phyloP scores from a whole-genome alignment of 2,888 invertebrate genomes.

The Amiota mariae region DNA sequence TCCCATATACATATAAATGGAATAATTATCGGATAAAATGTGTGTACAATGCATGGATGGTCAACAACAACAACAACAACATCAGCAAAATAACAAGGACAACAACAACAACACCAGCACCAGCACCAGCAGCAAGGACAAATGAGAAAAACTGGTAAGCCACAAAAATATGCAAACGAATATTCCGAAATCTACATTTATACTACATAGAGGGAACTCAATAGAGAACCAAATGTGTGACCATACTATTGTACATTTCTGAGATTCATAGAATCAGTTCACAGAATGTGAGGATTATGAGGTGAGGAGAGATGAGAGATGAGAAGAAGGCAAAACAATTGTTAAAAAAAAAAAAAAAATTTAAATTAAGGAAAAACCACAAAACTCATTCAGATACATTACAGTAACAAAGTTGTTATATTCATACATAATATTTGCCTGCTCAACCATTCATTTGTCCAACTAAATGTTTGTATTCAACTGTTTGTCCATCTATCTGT shows the following conservation, averaged over 20 bases:
- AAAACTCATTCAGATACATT: conserved; percentile 5
- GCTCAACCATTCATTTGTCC: not conserved
- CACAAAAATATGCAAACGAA: conserved; percentile 26
- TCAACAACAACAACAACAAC: not conserved
- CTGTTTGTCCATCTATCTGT: not conserved
- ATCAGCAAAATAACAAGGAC: not conserved
- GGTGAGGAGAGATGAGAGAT: not conserved
- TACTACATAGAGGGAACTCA: not conserved
- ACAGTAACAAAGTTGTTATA: not conserved
- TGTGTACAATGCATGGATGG: not conserved
- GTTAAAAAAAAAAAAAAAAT: not conserved
- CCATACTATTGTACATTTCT: not conserved
- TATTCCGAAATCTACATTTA: not conserved
- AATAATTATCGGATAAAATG: conserved; percentile 26
- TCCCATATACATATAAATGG: conserved; percentile 24
- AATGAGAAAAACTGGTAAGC: conserved; percentile 31
- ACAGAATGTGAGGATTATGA: not conserved
- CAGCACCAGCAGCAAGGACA: conserved; percentile 3
- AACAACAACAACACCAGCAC: not conserved
- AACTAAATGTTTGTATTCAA: not conserved
- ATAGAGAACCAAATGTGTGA: not conserved
- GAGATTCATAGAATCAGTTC: not conserved
- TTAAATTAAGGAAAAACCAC: conserved; percentile 2
- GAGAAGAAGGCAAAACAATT: not conserved
- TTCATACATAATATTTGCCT: too few relatives aligned